Base-by-base conservation (phyloP, 2,113 vertebrate genomes). In the Oplegnathus fasciatus region DNA sequence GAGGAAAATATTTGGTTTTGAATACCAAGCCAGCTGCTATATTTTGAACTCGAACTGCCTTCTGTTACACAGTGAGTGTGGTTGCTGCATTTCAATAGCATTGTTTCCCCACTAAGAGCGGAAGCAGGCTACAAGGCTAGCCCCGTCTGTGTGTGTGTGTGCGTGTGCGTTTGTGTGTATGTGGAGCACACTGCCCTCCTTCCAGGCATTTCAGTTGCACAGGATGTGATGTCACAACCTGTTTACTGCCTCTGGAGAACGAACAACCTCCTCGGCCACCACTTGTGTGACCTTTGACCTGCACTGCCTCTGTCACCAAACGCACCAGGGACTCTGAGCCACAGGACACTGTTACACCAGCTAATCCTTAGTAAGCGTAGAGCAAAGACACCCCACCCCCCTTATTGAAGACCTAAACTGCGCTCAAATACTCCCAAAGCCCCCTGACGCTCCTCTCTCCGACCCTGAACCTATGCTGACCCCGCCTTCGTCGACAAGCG, bases 211-310 rank as follows among this genome's bases (percentile, higher is more conserved):
- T 88, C 66, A 79, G 68, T 91, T 78, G 77, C 9, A 54, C 76
- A 86, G 93, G 94, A 94, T 50, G 88, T 94, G 93, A 94, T 57
- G 84, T 94, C 93, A 94, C 85, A 90, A 70, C 92, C 93, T 94
- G 93, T 95, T 95, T 95, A 94, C 92, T 9, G 84, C 70, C 87
- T 80, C 10, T 4, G 71, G 78, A 84, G 86, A 85, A 73, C 10
- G 9, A 40, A 74, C 74, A 22, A 40, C 58, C 66, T 78, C 57
- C 72, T 42, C 37, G 17, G 15, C 46, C 42, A 28, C 61, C 74
- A 46, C 77, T 83, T 66, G 71, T 34, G 68, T 68, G 69, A 82
- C 78, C 89, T 89, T 85, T 88, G 91, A 90, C 88, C 86, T 75
- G 66, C 78, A 55, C 22, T 65, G 69, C 78, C 74, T 75, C 24